phyloP scores from a whole-genome alignment of 1,140 invertebrate species.

The Calosoma granatense region DNA sequence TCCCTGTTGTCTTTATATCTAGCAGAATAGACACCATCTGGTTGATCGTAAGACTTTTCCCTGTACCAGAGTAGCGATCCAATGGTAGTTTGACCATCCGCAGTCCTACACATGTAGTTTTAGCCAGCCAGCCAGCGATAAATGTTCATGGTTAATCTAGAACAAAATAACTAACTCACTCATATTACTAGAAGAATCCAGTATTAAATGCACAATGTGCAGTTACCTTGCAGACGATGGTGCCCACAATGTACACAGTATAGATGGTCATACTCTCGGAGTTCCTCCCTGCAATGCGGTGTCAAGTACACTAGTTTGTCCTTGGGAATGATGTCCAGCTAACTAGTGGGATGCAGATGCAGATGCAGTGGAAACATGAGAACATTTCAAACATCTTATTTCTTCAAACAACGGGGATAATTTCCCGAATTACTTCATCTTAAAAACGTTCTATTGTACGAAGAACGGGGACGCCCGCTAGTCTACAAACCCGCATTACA shows the following conservation, averaged over 20 bases:
- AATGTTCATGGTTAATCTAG: conserved; percentile 46
- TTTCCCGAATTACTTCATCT: too few species aligned
- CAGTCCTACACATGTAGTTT: conserved; percentile 67
- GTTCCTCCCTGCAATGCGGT: conserved; percentile 57
- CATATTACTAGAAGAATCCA: background rate
- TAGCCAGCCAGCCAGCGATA: conserved; percentile 70
- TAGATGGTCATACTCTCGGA: conserved; percentile 57
- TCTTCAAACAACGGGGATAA: too few species aligned
- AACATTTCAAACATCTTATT: too few species aligned
- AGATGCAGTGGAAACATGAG: conserved; percentile 68
- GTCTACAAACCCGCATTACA: too few species aligned
- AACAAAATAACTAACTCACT: conserved; percentile 1
- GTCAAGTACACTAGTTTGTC: conserved; percentile 71
- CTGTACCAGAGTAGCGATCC: conserved; percentile 52
- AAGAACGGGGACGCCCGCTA: too few species aligned
- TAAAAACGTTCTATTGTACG: too few species aligned
- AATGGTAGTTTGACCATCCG: conserved; percentile 64
- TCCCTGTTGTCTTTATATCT: conserved; percentile 47
- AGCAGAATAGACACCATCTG: conserved; percentile 58
- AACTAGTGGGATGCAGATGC: too few species aligned
- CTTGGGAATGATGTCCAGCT: too few species aligned
- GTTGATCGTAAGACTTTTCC: conserved; percentile 66
- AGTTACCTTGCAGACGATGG: conserved; percentile 64
- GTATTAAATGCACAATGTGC: background rate
- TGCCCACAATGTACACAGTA: conserved; percentile 72